Base-by-base conservation (phyloP, 2,888 invertebrate genomes). In the Thymelicus sylvestris region DNA sequence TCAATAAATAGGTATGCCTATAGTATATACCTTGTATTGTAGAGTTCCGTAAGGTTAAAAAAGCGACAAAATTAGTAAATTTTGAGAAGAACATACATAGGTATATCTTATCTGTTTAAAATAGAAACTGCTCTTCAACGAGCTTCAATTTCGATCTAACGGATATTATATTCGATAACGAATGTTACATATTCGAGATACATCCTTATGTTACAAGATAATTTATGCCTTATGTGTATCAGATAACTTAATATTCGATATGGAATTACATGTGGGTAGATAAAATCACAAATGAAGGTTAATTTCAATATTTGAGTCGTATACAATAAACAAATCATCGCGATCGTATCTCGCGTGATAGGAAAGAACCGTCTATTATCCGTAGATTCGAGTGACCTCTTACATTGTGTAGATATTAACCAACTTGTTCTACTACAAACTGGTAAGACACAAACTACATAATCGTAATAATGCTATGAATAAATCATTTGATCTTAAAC, bases 301-400 rank as follows among this genome's bases (percentile, higher is more conserved):
- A 91, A 91, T 92, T 91, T 91, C 91, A 92, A 91, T 91, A 91
- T 91, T 90, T 90, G 89, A 90, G 87, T 87, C 86, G 88, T 84
- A 83, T 88, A 86, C 85, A 86, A 87, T 90, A 91, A 88, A 93
- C 92, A 92, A 92, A 93, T 92, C 91, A 93, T 90, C 86, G 86
- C 86, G 92, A 91, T 91, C 78, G 82, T 91, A 91, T 91, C 90
- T 89, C 87, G 84, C 85, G 87, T 86, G 87, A 88, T 87, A 85
- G 84, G 85, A 91, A 90, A 90, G 86, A 90, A 85, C 87, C 86
- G 85, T 84, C 85, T 79, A 91, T 91, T 92, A 92, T 85, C 84
- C 82, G 81, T 77, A 79, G 81, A 81, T 81, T 79, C 80, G 80
- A 80, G 84, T 89, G 93, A 93, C 92, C 92, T 89, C 89, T 92